Evolutionary conservation across 2,113 vertebrate species (phyloP), one percentile per base, ranked within the genome.

Genomic region (Epinephelus lanceolatus): DNA sequence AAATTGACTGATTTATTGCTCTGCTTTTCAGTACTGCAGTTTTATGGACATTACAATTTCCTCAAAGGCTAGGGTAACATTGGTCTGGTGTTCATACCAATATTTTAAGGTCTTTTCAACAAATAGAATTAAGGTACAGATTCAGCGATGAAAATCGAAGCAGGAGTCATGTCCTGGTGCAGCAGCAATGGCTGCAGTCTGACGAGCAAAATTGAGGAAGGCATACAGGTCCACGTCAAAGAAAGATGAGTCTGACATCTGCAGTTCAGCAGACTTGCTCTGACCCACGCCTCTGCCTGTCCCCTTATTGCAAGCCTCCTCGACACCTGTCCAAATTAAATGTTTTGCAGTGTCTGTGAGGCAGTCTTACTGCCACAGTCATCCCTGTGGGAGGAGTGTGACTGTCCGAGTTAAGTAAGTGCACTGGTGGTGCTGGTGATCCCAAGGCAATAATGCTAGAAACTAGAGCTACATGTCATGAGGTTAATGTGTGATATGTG

Each of bases 181-280:
- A 69, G 73, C 66, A 76, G 79, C 66, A 78, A 19, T 76, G 42
- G 68, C 76, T 78, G 47, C 73, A 55, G 72, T 68, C 59, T 82
- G 68, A 88, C 10, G 25, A 57, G 71, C 83, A 86, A 68, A 82
- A 90, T 85, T 87, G 74, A 81, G 82, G 62, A 53, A 85, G 49
- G 25, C 80, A 81, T 53, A 65, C 73, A 76, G 55, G 76, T 57
- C 23, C 45, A 73, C 69, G 85, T 86, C 83, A 78, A 68, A 86
- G 74, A 90, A 70, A 88, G 79, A 87, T 85, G 75, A 85, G 53
- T 49, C 52, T 91, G 87, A 90, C 88, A 88, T 92, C 74, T 89
- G 86, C 79, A 84, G 89, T 87, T 85, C 81, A 85, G 68, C 68
- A 86, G 73, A 71, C 80, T 84, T 56, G 61, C 40, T 78, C 62